These are phyloP conservation scores for Orthosia incerta DNA, from an alignment of 2,888 invertebrate species.

Conservation along the genomic window DNA sequence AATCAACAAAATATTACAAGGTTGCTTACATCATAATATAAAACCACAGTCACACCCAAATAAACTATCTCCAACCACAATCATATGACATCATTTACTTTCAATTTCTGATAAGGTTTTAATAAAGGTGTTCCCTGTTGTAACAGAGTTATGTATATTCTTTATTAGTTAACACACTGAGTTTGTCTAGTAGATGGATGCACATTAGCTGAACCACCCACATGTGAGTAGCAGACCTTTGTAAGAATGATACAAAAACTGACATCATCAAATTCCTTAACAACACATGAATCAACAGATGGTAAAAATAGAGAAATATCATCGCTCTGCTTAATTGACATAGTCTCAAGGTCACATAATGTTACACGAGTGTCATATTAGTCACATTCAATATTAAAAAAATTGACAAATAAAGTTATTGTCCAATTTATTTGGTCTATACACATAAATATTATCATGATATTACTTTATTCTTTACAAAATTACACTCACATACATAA, in stretches of 20 bases:
- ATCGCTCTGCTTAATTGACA: slow-evolving; percentile 77
- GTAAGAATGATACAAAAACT: slow-evolving; percentile 70
- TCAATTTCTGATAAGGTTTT: slow-evolving; percentile 49
- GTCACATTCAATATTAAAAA: slow-evolving; percentile 3
- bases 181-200: slow-evolving; percentile 27
- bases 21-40: slow-evolving; percentile 57
- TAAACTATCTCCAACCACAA: slow-evolving; percentile 54
- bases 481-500: slow-evolving; percentile 15
- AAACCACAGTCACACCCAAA: slow-evolving; percentile 62
- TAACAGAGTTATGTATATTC: neutral
- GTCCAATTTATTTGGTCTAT: neutral
- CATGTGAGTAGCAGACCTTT: slow-evolving; percentile 47
- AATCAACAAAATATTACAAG: slow-evolving; percentile 37
- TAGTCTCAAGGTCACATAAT: slow-evolving; percentile 70
- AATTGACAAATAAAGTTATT: neutral
- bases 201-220: slow-evolving; percentile 63
- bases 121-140: slow-evolving; percentile 25
- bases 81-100: slow-evolving; percentile 62
- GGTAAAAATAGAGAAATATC: slow-evolving; percentile 77
- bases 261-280: slow-evolving; percentile 78
- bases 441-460: slow-evolving; percentile 18
- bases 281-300: slow-evolving; percentile 75
- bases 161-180: neutral
- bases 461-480: slow-evolving; percentile 15
- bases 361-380: slow-evolving; percentile 32